phyloP scores from a whole-genome alignment of 2,113 vertebrate species.

The Coptodon bakossiorum region DNA sequence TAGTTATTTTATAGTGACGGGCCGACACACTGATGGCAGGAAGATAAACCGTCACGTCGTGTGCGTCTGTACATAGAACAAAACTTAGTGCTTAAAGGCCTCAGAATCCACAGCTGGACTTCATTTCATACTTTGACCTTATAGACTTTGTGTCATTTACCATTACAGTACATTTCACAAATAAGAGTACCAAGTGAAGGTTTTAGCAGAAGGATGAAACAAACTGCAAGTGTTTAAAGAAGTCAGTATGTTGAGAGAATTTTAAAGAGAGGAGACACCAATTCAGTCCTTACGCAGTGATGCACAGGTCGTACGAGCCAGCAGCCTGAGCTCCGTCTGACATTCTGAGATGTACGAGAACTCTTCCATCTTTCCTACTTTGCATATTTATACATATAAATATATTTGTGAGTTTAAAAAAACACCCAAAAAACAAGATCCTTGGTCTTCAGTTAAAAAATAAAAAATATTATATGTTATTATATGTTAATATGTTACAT shows the following conservation, averaged over 20 bases:
- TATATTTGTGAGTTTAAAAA: neutral
- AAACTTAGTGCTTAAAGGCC: no score
- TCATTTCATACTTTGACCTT: neutral
- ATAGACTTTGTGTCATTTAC: neutral
- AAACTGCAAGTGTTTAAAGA: neutral
- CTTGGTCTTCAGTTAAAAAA: neutral
- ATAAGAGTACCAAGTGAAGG: neutral
- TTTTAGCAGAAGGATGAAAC: neutral
- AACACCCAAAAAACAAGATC: neutral
- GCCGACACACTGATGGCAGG: neutral
- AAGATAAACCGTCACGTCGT: fast-evolving
- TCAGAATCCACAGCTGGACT: neutral
- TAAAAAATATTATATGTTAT: neutral
- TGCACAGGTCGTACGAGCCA: neutral
- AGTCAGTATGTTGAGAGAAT: neutral
- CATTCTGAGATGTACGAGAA: fast-evolving
- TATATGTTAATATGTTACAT: neutral
- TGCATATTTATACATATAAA: neutral
- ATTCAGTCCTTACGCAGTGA: fast-evolving
- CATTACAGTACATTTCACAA: neutral
- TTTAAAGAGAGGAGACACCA: neutral
- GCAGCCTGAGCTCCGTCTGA: neutral
- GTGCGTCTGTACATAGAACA: neutral
- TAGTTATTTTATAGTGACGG: fast-evolving
- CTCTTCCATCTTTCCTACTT: neutral